Evolutionary conservation across 2,797 vertebrate genomes (phyloP), one percentile per base, ranked within the genome.

Genomic region (Threskiornis aethiopicus): DNA sequence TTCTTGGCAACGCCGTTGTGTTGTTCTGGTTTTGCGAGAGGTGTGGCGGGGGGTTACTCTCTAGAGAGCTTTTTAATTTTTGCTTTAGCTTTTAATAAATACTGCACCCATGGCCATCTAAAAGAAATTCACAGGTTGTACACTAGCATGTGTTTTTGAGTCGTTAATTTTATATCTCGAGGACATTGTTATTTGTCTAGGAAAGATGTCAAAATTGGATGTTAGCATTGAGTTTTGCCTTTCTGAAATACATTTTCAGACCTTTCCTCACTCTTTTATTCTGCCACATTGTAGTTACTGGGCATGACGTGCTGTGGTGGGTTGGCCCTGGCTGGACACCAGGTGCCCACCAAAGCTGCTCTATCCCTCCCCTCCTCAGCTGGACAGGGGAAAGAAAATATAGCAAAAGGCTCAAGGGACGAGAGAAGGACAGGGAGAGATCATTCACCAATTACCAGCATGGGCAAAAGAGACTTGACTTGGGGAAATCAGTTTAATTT

Each of bases 1-100:
- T 49, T 75, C 49, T 86, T 71, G 44, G 8, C 24, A 75, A 21
- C 0, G 5, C 19, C 0, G 0, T 61, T 4, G 1, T 58, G 19
- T 6, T 87, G 22, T 46, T 87, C 58, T 49, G 37, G 10, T 80
- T 90, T 92, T 69, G 37, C 0, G 0, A 81, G 31, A 16, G 10
- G 6, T 11, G 9, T 24, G 39, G 39, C 11, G 15, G 6, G 18
- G 2, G 17, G 46, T 75, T 59, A 24, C 10, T 41, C 39, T 87
- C 54, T 28, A 69, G 37, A 51, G 19, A 62, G 15, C 16, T 70
- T 90, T 92, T 59, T 21, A 47, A 37, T 37, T 93, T 91, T 64
- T 72, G 28, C 9, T 76, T 79, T 59, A 51, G 16, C 19, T 82
- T 93, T 91, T 69, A 90, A 59, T 62, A 51, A 78, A 55, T 66